These are phyloP conservation scores for Lonchura striata DNA, from an alignment of 2,113 vertebrate genomes.

Conservation along the genomic window DNA sequence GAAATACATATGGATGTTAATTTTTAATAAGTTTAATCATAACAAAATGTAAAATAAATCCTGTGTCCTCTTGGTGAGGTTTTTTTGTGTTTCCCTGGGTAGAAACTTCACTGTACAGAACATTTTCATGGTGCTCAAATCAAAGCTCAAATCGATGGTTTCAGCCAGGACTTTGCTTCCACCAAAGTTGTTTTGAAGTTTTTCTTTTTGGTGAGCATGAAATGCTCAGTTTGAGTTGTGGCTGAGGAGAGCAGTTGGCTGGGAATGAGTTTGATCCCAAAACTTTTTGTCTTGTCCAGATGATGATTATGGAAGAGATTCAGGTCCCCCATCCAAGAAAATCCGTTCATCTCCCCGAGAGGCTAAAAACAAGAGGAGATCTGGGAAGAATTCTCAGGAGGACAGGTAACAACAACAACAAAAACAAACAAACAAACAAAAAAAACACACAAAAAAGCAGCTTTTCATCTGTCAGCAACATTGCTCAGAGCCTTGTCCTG, in stretches of 20 bases:
- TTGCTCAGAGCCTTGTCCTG: not conserved
- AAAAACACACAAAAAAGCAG: conserved; percentile 45
- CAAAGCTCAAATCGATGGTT: not conserved
- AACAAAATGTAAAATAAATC: not conserved
- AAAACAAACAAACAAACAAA: conserved; percentile 29
- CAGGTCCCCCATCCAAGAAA: conserved; percentile 91
- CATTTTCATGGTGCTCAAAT: not conserved
- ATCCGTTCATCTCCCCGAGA: conserved; percentile 90
- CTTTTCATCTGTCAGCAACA: rapidly evolving
- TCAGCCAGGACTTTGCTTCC: not conserved
- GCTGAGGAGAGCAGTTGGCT: not conserved
- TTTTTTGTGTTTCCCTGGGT: not conserved
- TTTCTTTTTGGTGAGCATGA: not conserved
- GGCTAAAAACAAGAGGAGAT: conserved; percentile 90
- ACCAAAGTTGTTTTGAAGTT: not conserved
- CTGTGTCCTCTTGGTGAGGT: not conserved
- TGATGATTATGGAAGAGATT: conserved; percentile 91
- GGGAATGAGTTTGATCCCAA: not conserved
- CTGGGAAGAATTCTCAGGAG: conserved; percentile 95
- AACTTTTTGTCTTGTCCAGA: conserved; percentile 68
- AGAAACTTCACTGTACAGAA: not conserved
- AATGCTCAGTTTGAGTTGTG: not conserved
- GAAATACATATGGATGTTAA: not conserved
- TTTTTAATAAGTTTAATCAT: not conserved
- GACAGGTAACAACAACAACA: no score